Evolutionary conservation across 1,140 invertebrate genomes (phyloP).

Genomic region (Drosophila nebulosa): DNA sequence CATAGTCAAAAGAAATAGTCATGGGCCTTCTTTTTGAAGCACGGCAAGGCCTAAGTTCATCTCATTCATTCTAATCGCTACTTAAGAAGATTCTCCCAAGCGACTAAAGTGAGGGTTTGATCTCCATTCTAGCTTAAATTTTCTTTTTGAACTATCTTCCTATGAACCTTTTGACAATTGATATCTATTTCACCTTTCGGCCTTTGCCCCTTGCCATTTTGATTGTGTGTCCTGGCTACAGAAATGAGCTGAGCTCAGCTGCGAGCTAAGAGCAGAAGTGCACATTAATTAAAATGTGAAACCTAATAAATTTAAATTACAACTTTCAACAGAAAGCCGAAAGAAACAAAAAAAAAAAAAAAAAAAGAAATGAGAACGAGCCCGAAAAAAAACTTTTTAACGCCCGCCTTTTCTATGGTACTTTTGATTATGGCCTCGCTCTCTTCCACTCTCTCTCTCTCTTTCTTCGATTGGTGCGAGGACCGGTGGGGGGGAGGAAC

Average conservation of each 20-base stretch:
- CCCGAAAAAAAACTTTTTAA: constrained; percentile 58
- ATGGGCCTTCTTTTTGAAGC: too few species aligned
- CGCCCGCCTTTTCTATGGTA: constrained; percentile 42
- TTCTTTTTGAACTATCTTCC: too few species aligned
- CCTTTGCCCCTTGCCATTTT: not conserved
- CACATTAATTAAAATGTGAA: constrained; percentile 79
- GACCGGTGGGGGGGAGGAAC: constrained; percentile 26
- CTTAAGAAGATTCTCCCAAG: too few species aligned
- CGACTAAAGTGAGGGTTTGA: too few species aligned
- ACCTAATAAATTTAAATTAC: constrained; percentile 78
- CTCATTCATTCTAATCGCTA: too few species aligned
- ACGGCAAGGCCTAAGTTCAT: too few species aligned
- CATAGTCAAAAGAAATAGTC: too few species aligned
- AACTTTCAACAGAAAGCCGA: constrained; percentile 60
- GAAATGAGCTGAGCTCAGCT: not conserved
- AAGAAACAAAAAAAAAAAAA: constrained; percentile 3
- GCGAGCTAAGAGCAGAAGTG: constrained; percentile 42
- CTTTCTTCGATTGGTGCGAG: not conserved
- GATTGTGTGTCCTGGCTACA: not conserved
- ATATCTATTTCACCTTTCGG: too few species aligned
- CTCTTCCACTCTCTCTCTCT: too few species aligned
- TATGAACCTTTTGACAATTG: too few species aligned
- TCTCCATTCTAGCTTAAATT: too few species aligned
- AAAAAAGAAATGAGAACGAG: constrained; percentile 31
- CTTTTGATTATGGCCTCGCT: constrained; percentile 19